Conservation (phyloP, 2,113 vertebrate genomes). For the Pomatorhinus ruficollis region DNA sequence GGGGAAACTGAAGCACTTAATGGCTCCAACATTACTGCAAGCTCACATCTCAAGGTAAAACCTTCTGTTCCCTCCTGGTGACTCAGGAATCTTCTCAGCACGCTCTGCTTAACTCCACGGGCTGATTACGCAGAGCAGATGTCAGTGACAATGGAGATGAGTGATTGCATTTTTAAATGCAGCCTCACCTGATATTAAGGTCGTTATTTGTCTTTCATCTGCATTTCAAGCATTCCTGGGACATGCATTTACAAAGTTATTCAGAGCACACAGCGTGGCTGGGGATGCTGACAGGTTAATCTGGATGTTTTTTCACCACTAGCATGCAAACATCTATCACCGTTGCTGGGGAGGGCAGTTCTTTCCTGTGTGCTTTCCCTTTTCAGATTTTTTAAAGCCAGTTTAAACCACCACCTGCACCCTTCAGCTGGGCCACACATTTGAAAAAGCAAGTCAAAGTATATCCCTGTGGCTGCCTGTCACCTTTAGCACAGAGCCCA, state of each 20-base stretch:
- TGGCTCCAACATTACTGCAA: neutral
- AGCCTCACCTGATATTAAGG: conserved; percentile 12
- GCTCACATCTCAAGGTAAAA: neutral
- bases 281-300: neutral
- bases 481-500: neutral
- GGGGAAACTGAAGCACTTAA: neutral
- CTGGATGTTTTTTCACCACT: neutral
- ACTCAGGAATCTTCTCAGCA: neutral
- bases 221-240: neutral
- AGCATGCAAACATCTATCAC: neutral
- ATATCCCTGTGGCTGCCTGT: neutral
- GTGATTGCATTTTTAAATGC: neutral
- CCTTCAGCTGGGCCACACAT: neutral
- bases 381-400: neutral
- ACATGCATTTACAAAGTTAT: neutral
- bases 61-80: neutral
- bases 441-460: neutral
- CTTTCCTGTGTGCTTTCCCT: neutral
- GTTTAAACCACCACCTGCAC: neutral
- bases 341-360: neutral
- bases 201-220: neutral
- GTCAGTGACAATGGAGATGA: neutral
- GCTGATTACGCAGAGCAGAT: conserved; percentile 17
- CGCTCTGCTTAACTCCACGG: neutral
- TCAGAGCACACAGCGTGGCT: neutral